phyloP scores from a whole-genome alignment of 2,888 invertebrate genomes.

The Yponomeuta cagnagella region DNA sequence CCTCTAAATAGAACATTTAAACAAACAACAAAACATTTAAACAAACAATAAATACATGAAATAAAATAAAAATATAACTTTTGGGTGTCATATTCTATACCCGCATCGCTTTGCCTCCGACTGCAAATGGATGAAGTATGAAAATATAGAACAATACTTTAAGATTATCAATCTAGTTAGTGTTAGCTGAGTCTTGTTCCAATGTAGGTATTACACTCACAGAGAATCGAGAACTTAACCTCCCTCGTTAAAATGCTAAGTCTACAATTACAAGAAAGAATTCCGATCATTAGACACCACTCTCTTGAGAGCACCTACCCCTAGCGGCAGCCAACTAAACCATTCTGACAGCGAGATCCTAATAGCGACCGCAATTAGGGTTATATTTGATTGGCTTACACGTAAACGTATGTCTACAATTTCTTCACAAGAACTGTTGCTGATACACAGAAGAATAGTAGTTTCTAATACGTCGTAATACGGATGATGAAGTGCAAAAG shows the following conservation, averaged over 20 bases:
- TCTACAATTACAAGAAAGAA: neutral
- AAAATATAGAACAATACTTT: too few relatives aligned
- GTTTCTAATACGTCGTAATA: neutral
- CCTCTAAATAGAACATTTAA: too few relatives aligned
- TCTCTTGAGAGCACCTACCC: slow-evolving; percentile 2
- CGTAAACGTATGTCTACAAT: neutral
- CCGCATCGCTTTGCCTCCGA: too few relatives aligned
- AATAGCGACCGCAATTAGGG: neutral
- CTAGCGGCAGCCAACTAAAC: slow-evolving; percentile 3
- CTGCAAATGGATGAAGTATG: too few relatives aligned
- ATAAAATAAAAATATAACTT: too few relatives aligned
- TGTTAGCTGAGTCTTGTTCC: too few relatives aligned
- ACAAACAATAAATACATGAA: too few relatives aligned
- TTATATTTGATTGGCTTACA: neutral
- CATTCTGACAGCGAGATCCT: neutral
- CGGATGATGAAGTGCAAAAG: neutral
- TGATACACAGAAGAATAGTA: neutral
- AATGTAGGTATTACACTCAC: too few relatives aligned
- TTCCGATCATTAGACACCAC: slow-evolving; percentile 13
- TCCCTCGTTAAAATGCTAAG: neutral
- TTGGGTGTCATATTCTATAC: too few relatives aligned
- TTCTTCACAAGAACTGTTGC: slow-evolving; percentile 41
- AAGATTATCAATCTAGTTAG: too few relatives aligned
- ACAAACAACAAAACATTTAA: too few relatives aligned
- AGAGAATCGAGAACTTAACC: too few relatives aligned